Percentiles rank a stretch among this genome's conserved stretches.
Evolutionary conservation across 2,888 invertebrate genomes (phyloP).

Genomic region (Drosophila parthenogenetica): DNA sequence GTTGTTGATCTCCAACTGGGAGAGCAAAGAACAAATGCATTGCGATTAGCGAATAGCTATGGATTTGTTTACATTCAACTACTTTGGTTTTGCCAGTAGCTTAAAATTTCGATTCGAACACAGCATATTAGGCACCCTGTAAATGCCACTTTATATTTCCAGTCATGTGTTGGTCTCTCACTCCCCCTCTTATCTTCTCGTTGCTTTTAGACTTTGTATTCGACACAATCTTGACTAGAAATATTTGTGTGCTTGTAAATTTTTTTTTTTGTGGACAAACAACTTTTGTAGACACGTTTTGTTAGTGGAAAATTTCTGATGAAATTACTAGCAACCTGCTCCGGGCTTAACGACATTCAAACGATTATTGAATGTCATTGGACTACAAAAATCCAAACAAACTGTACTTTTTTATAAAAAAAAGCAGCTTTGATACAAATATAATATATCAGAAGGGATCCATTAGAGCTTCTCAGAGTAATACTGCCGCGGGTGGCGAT

Average conservation of each 20-base stretch:
- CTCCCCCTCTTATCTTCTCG: conserved; percentile 11
- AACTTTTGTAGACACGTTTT: conserved; percentile 5
- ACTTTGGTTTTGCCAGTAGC: neutral
- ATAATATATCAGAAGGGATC: neutral
- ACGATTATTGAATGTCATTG: neutral
- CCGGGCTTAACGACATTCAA: neutral
- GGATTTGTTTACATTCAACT: neutral
- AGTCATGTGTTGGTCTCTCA: neutral
- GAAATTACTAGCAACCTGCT: neutral
- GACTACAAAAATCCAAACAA: neutral
- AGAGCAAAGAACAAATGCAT: too few species aligned
- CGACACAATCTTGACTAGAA: neutral
- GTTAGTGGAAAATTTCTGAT: conserved; percentile 21
- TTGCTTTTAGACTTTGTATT: conserved; percentile 1
- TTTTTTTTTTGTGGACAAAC: conserved; percentile 12
- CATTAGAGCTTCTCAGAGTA: neutral
- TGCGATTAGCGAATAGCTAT: neutral
- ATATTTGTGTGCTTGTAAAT: neutral
- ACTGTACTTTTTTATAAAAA: conserved; percentile 1
- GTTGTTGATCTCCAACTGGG: neutral
- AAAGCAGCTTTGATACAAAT: neutral
- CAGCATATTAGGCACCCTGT: conserved; percentile 19
- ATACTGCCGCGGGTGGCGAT: neutral
- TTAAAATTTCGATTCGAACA: neutral
- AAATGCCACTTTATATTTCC: neutral